A percentile compares a stretch with the other conserved stretches of the same genome.
Evolutionary conservation across 1,140 invertebrate genomes (phyloP).

Genomic region (Papilio aristodemus): DNA sequence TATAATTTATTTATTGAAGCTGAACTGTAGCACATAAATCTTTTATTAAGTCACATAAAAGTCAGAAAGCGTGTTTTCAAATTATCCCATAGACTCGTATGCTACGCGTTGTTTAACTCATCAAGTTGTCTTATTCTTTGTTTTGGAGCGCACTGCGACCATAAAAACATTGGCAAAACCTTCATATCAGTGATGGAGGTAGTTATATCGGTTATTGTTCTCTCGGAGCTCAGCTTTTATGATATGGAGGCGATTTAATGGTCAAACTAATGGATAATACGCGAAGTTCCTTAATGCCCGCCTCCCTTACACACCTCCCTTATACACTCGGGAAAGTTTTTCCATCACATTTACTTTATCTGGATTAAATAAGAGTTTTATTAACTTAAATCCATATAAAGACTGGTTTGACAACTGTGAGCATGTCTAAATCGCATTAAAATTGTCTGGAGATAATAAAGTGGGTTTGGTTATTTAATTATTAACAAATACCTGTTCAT

Average conservation of each 20-base stretch:
- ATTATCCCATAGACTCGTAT: slow-evolving; percentile 5
- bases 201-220: slow-evolving; percentile 35
- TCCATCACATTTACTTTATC: slow-evolving; percentile 34
- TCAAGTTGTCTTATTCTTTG: slow-evolving; percentile 21
- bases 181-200: slow-evolving; percentile 25
- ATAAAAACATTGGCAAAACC: slow-evolving; percentile 17
- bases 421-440: too few species aligned
- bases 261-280: slow-evolving; percentile 36
- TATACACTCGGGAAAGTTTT: slow-evolving; percentile 38
- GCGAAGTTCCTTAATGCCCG: slow-evolving; percentile 41
- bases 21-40: too few species aligned
- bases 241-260: slow-evolving; percentile 39
- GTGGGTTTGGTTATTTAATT: too few species aligned
- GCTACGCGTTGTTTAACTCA: not conserved
- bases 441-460: too few species aligned
- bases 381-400: not conserved
- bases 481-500: too few species aligned
- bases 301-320: slow-evolving; percentile 30
- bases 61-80: not conserved
- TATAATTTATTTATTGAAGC: too few species aligned
- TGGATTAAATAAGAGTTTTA: slow-evolving; percentile 15
- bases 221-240: slow-evolving; percentile 34
- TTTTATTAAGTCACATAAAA: not conserved
- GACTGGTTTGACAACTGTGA: too few species aligned
- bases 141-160: slow-evolving; percentile 1